phyloP scores from a whole-genome alignment of 2,113 vertebrate genomes.

The Psittacus erithacus region DNA sequence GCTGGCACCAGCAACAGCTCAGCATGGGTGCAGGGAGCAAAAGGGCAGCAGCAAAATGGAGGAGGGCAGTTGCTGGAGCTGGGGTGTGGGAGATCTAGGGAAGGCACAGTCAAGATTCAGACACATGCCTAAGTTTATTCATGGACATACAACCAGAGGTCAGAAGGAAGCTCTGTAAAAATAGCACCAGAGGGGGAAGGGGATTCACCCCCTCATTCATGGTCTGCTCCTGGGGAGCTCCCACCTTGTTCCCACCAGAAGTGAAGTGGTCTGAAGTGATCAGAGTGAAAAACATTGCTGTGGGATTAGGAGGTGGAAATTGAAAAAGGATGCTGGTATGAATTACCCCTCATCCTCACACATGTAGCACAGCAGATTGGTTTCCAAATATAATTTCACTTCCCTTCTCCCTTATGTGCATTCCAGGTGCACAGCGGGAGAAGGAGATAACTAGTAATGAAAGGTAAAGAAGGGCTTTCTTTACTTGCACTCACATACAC shows the following conservation, averaged over 20 bases:
- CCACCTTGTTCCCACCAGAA: not conserved
- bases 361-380: accelerated
- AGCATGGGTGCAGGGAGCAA: not conserved
- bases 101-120: not conserved
- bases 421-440: not conserved
- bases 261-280: not conserved
- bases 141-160: not conserved
- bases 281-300: not conserved
- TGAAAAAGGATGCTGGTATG: not conserved
- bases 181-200: not conserved
- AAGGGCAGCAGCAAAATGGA: not conserved
- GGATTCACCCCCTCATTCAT: not conserved
- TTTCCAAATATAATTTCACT: not conserved
- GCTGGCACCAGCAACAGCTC: not conserved
- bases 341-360: not conserved
- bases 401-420: not conserved
- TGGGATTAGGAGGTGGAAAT: not conserved
- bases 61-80: not conserved
- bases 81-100: accelerated
- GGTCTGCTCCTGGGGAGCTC: not conserved
- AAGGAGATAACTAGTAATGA: not conserved
- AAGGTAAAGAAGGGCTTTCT: not conserved
- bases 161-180: not conserved
- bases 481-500: not conserved
- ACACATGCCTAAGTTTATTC: not conserved